phyloP scores from a whole-genome alignment of 2,797 vertebrate genomes.

The Sitta carolinensis region DNA sequence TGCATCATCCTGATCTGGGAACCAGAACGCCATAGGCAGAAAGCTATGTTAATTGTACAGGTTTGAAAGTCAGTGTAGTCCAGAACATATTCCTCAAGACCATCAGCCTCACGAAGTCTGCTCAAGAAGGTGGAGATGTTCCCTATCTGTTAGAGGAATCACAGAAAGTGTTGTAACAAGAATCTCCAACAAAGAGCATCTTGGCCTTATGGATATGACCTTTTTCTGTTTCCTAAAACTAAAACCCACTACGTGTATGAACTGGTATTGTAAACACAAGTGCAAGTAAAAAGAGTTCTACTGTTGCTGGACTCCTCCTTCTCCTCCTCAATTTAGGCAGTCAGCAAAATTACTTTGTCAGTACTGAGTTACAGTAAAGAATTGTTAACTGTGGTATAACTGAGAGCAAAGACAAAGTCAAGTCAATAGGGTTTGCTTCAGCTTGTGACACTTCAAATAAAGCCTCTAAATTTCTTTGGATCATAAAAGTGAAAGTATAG shows the following conservation, averaged over 20 bases:
- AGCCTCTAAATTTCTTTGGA: not conserved
- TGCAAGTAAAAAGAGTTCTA: not conserved
- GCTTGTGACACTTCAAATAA: not conserved
- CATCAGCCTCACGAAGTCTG: not conserved
- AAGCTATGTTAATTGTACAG: conserved; percentile 24
- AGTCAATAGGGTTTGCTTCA: not conserved
- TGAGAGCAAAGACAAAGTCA: not conserved
- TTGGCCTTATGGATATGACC: not conserved
- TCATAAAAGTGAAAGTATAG: not conserved
- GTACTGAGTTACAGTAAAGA: not conserved
- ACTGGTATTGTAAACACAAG: not conserved
- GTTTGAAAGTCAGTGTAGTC: not conserved
- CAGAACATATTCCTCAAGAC: not conserved
- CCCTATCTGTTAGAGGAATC: not conserved
- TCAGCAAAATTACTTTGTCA: conserved; percentile 23
- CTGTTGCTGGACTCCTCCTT: not conserved
- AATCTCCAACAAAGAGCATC: not conserved
- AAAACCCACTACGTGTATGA: not conserved
- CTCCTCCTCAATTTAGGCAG: not conserved
- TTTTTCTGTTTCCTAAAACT: conserved; percentile 11
- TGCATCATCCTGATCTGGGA: not conserved
- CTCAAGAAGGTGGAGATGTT: not conserved
- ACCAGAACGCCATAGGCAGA: conserved; percentile 23
- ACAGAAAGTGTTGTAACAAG: not conserved
- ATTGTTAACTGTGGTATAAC: not conserved